Evolutionary conservation across 2,113 vertebrate species (phyloP).

Genomic region (Ramphastos sulfuratus): DNA sequence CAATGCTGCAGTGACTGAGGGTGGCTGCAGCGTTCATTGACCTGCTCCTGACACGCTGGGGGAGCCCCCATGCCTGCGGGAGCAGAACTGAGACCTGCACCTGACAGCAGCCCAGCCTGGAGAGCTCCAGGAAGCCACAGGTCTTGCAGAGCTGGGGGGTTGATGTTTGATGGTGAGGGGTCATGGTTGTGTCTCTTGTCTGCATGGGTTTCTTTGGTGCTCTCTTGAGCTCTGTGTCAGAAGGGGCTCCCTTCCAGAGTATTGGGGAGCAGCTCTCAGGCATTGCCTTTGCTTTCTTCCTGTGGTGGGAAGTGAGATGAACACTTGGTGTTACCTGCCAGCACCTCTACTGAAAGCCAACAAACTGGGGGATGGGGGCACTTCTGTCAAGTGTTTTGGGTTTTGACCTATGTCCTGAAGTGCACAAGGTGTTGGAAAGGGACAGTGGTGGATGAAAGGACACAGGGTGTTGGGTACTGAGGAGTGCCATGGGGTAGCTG

Average conservation of each 20-base stretch:
- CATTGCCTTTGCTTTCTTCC: background rate
- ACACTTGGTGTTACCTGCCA: background rate
- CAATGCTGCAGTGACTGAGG: constrained; percentile 56
- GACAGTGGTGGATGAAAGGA: background rate
- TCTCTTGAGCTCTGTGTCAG: background rate
- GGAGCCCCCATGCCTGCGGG: background rate
- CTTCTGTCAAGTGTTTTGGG: background rate
- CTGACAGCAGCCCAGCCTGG: background rate
- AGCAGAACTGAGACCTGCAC: constrained; percentile 45
- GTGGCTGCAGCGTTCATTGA: constrained; percentile 54
- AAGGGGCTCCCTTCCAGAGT: background rate
- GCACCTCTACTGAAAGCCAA: background rate
- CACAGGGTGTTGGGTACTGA: background rate
- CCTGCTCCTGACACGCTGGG: constrained; percentile 19
- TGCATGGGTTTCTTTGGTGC: background rate
- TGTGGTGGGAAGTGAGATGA: background rate
- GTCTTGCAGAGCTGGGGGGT: background rate
- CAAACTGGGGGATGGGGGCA: background rate
- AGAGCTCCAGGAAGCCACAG: fast-evolving
- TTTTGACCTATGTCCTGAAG: background rate
- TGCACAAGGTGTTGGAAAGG: background rate
- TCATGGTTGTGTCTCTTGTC: background rate
- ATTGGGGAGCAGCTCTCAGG: fast-evolving
- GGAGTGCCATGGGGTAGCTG: background rate
- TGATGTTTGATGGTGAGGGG: background rate